Evolutionary conservation across 2,888 invertebrate genomes (phyloP).

Genomic region (Callyntrura sp.): DNA sequence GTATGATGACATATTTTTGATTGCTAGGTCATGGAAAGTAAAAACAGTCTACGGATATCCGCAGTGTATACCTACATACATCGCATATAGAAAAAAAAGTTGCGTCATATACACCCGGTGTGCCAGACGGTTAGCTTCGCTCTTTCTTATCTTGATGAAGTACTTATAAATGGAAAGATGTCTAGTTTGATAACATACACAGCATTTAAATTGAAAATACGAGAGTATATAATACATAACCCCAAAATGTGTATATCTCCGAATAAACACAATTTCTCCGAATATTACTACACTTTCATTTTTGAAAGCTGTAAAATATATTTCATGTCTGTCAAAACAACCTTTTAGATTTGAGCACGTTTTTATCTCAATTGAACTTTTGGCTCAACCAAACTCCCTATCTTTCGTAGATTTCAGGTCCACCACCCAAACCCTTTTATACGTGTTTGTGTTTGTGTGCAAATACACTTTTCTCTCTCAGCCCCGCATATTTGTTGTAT

Average conservation of each 20-base stretch:
- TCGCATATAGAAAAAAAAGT: neutral
- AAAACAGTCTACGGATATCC: neutral
- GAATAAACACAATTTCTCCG: neutral
- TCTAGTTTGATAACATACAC: neutral
- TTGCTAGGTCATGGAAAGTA: neutral
- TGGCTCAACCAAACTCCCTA: neutral
- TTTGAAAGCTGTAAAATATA: neutral
- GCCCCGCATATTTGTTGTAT: too few relatives aligned
- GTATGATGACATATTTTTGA: constrained; percentile 2
- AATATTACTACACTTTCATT: constrained; percentile 17
- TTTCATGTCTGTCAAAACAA: neutral
- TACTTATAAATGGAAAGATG: too few relatives aligned
- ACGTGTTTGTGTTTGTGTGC: too few relatives aligned
- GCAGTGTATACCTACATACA: neutral
- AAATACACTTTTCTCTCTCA: too few relatives aligned
- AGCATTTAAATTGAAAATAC: neutral
- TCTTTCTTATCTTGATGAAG: too few relatives aligned
- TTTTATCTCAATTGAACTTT: constrained; percentile 1
- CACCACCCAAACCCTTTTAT: too few relatives aligned
- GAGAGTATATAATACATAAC: neutral
- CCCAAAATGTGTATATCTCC: neutral
- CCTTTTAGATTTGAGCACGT: neutral
- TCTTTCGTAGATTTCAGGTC: too few relatives aligned
- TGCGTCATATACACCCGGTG: too few relatives aligned
- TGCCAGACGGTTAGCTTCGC: too few relatives aligned